A percentile compares a stretch with the other conserved stretches of the same genome.
These are phyloP conservation scores for Synergus japonicus DNA, from an alignment of 2,888 invertebrate genomes.

Conservation along the genomic window DNA sequence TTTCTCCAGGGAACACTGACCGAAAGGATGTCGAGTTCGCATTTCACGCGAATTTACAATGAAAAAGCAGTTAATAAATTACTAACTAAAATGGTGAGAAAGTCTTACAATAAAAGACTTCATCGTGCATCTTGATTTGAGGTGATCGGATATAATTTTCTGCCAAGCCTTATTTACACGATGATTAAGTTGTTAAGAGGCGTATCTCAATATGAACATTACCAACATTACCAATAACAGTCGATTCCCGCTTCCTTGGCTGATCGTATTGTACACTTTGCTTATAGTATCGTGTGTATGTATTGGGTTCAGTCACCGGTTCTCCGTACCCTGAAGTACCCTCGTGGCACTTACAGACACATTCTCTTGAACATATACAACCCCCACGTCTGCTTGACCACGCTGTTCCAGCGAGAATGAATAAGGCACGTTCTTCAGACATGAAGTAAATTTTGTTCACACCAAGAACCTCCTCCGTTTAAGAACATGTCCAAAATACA, in stretches of 20 bases:
- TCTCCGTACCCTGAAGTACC: neutral
- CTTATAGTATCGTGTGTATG: neutral
- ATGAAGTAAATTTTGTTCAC: slow-evolving; percentile 3
- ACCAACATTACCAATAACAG: neutral
- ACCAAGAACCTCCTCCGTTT: neutral
- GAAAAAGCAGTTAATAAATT: neutral
- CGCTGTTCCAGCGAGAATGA: neutral
- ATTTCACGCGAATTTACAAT: neutral
- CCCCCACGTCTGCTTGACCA: neutral
- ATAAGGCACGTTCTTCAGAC: neutral
- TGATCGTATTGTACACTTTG: neutral
- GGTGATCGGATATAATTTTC: slow-evolving; percentile 5
- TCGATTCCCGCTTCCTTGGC: neutral
- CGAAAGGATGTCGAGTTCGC: neutral
- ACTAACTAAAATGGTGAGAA: neutral
- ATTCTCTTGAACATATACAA: too few relatives aligned
- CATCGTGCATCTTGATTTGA: slow-evolving; percentile 1
- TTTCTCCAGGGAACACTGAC: neutral
- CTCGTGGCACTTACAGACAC: too few relatives aligned
- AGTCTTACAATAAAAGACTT: neutral
- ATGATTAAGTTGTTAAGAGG: slow-evolving; percentile 17
- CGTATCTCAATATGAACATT: slow-evolving; percentile 7
- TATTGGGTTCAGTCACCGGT: neutral
- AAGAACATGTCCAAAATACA: neutral
- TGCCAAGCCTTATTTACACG: neutral